Base-by-base conservation (phyloP, 2,797 vertebrate species). In the Xenopus petersii region DNA sequence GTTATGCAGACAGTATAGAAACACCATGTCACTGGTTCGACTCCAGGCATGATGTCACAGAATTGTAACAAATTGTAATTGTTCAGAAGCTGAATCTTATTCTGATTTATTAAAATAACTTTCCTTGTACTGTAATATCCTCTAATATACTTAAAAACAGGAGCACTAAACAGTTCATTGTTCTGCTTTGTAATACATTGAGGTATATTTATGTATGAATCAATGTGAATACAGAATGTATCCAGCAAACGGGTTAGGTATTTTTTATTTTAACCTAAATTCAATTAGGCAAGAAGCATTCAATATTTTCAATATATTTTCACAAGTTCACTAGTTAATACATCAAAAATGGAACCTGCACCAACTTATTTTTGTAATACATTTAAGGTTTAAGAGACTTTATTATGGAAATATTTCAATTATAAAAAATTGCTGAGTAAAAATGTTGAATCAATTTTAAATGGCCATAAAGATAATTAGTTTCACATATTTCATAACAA, bases 401-500 rank as follows among this genome's bases (percentile, higher is more conserved):
- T 68, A 56, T 56, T 46, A 71, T 65, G 46, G 61, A 62, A 58
- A 21, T 64, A 66, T 5, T 48, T 60, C 59, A 67, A 26, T 73
- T 77, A 67, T 62, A 30, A 67, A 72, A 46, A 60, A 63, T 56
- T 21, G 13, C 54, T 71, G 67, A 33, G 58, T 67, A 66, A 56
- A 68, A 77, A 62, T 30, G 73, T 68, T 73, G 49, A 63, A 49
- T 64, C 49, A 16, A 68, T 58, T 46, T 42, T 12, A 66, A 33
- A 55, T 56, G 15, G 56, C 47, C 24, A 49, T 21, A 64, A 62
- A 71, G 24, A 66, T 63, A 64, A 77, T 62, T 56, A 3, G 21
- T 72, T 77, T 77, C 67, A 63, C 69, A 72, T 77, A 62, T 67
- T 72, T 67, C 30, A 63, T 10, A 72, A 55, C 15, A 71, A 77